phyloP scores from a whole-genome alignment of 1,140 invertebrate genomes.

The Papilio dardanus region DNA sequence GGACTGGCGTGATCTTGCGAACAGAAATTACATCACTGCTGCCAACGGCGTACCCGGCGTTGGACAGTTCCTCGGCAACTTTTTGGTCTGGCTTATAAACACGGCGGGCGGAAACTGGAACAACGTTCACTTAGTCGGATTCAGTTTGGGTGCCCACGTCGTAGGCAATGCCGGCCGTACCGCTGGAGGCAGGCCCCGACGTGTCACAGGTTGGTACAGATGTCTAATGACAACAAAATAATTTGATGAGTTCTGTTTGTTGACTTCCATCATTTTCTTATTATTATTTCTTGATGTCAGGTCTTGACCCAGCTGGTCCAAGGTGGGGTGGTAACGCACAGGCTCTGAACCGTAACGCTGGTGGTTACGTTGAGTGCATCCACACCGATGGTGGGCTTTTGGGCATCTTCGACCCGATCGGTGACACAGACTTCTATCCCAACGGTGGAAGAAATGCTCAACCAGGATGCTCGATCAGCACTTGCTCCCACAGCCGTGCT shows the following conservation, averaged over 20 bases:
- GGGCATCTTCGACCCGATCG: slow-evolving; percentile 70
- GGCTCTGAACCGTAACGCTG: slow-evolving; percentile 83
- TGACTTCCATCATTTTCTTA: too few species aligned
- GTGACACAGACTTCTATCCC: slow-evolving; percentile 87
- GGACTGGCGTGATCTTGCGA: slow-evolving; percentile 81
- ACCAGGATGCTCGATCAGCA: slow-evolving; percentile 84
- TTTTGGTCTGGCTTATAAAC: slow-evolving; percentile 29
- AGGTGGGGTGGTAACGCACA: slow-evolving; percentile 64
- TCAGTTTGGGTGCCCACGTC: too few species aligned
- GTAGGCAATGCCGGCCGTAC: slow-evolving; percentile 87
- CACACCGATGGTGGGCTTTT: slow-evolving; percentile 84
- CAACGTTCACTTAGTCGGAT: slow-evolving; percentile 86
- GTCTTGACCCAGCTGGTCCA: slow-evolving; percentile 81
- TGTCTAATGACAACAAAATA: too few species aligned
- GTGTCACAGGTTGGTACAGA: slow-evolving; percentile 45
- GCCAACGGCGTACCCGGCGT: slow-evolving; percentile 66
- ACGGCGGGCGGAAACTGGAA: slow-evolving; percentile 51
- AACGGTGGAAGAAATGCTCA: slow-evolving; percentile 84
- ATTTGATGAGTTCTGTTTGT: too few species aligned
- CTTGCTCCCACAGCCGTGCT: slow-evolving; percentile 61
- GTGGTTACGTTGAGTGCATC: slow-evolving; percentile 84
- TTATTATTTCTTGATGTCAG: slow-evolving; percentile 47
- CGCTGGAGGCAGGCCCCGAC: slow-evolving; percentile 49
- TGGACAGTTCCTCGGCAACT: slow-evolving; percentile 30
- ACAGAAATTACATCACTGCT: slow-evolving; percentile 76